These are phyloP conservation scores for Diacarnus erythraeanus DNA, from an alignment of 37 sponge, comb jelly and placozoan genomes.

Conservation along the genomic window DNA sequence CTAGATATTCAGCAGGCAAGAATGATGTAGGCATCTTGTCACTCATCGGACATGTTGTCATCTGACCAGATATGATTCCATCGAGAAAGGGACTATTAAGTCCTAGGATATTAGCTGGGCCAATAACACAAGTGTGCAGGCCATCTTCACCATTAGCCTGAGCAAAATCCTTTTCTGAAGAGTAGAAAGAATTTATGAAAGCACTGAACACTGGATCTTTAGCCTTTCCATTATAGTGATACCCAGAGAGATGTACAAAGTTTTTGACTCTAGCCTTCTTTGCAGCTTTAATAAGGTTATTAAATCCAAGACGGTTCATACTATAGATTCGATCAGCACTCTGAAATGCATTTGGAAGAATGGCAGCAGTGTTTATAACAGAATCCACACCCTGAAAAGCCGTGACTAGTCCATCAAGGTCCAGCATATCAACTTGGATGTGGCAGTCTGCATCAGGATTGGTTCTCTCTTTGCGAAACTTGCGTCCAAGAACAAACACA, in stretches of 20 bases:
- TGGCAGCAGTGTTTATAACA: conserved; percentile 51
- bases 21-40: conserved; percentile 13
- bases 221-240: background rate
- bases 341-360: conserved; percentile 53
- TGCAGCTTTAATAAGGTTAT: conserved; percentile 45
- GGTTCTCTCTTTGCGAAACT: conserved; percentile 34
- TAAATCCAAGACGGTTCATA: conserved; percentile 30
- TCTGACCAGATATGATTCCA: conserved; percentile 30
- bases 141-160: conserved; percentile 40
- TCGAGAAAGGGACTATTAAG: conserved; percentile 20
- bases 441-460: conserved; percentile 57
- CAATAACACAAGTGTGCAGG: conserved; percentile 51
- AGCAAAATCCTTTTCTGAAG: conserved; percentile 6
- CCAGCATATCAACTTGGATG: conserved; percentile 71
- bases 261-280: conserved; percentile 56
- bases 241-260: conserved; percentile 38
- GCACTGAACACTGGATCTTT: conserved; percentile 7
- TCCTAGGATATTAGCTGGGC: conserved; percentile 52
- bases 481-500: conserved; percentile 70
- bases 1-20: conserved; percentile 44
- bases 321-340: conserved; percentile 46
- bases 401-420: conserved; percentile 54
- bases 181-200: conserved; percentile 23
- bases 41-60: conserved; percentile 31
- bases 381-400: conserved; percentile 70